phyloP scores from a whole-genome alignment of 2,113 vertebrate species.

The Chrysochloris asiatica region DNA sequence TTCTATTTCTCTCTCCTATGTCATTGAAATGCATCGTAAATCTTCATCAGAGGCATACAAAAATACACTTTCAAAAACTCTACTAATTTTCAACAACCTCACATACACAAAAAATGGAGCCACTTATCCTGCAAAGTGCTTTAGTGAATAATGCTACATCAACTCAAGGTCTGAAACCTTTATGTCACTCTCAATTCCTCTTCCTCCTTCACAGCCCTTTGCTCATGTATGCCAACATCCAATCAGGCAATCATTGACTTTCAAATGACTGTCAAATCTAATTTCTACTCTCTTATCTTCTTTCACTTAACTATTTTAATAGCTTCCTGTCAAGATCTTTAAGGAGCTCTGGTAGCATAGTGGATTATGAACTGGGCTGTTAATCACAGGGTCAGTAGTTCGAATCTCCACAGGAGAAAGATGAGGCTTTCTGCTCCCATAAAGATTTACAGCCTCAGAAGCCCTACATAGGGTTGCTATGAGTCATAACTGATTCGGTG shows the following conservation, averaged over 20 bases:
- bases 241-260: background rate
- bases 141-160: background rate
- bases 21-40: background rate
- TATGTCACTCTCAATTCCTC: background rate
- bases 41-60: background rate
- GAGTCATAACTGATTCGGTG: too few species aligned
- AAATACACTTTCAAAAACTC: background rate
- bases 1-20: background rate
- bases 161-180: background rate
- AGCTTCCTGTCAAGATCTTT: background rate
- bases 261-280: background rate
- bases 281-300: background rate
- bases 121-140: background rate
- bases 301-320: background rate
- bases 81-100: constrained; percentile 3
- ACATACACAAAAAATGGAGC: background rate
- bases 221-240: background rate
- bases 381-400: too few species aligned
- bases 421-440: too few species aligned
- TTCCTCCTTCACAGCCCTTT: background rate
- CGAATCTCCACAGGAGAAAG: too few species aligned
- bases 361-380: too few species aligned
- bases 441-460: too few species aligned
- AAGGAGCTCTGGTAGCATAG: too few species aligned
- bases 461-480: too few species aligned